Conservation (phyloP, 2,113 vertebrate genomes). For the Callorhinus ursinus region DNA sequence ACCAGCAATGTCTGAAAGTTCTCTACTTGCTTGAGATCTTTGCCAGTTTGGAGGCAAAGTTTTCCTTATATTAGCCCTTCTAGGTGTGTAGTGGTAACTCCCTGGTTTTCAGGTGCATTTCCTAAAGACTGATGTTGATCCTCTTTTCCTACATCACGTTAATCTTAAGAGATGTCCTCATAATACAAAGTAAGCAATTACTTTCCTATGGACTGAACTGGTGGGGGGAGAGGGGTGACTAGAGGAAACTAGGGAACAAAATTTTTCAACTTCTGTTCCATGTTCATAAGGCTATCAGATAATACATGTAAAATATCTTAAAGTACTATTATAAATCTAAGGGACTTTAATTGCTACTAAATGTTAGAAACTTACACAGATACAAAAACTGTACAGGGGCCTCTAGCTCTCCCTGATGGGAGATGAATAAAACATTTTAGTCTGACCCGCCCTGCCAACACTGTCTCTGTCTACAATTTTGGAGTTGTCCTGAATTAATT, state of each 20-base stretch:
- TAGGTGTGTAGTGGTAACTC: background rate
- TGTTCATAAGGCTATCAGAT: background rate
- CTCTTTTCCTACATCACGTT: background rate
- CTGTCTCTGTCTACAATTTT: background rate
- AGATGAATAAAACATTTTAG: background rate
- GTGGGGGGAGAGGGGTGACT: background rate
- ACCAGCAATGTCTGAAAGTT: background rate
- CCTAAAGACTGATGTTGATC: background rate
- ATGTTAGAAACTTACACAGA: background rate
- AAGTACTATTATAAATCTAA: conserved; percentile 2
- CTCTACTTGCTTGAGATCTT: background rate
- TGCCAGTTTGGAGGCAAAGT: no score
- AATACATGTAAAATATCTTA: background rate
- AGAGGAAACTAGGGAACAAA: background rate
- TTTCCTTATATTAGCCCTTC: background rate
- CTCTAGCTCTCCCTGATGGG: background rate
- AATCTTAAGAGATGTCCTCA: conserved; percentile 26
- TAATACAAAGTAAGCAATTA: conserved; percentile 56
- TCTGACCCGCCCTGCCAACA: background rate
- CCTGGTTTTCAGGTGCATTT: conserved; percentile 14
- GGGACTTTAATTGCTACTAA: background rate
- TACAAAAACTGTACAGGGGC: background rate
- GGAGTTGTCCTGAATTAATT: conserved; percentile 7
- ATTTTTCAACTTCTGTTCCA: background rate
- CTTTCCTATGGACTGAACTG: background rate